Evolutionary conservation across 2,113 vertebrate species (phyloP).

Genomic region (Oophaga pumilio): DNA sequence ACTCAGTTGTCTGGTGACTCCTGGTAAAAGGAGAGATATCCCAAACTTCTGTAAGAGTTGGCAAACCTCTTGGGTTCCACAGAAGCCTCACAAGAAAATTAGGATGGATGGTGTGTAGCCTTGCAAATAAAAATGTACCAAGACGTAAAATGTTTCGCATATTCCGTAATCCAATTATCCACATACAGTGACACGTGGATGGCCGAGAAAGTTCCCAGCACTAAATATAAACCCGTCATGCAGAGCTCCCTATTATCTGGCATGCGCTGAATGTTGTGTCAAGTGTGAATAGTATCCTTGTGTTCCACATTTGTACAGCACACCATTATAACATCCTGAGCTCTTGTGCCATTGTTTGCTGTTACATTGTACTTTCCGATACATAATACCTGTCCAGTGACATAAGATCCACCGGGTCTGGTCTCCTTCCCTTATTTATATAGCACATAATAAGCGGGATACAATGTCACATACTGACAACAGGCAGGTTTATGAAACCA

Average conservation of each 20-base stretch:
- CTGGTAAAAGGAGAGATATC: no score
- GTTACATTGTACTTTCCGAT: constrained; percentile 27
- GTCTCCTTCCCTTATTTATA: constrained; percentile 40
- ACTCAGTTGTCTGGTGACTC: no score
- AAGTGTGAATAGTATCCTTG: not conserved
- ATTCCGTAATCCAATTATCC: no score
- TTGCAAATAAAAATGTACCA: no score
- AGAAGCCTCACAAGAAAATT: no score
- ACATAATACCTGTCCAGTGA: constrained; percentile 24
- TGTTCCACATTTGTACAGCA: not conserved
- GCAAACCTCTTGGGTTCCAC: no score
- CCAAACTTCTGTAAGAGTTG: no score
- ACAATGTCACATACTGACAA: constrained; percentile 48
- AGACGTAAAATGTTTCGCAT: no score
- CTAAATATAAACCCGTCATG: not conserved
- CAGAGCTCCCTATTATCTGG: not conserved
- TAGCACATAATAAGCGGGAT: not conserved
- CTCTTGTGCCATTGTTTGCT: constrained; percentile 7
- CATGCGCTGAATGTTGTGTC: not conserved
- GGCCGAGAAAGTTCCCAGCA: not conserved
- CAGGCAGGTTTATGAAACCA: constrained; percentile 6
- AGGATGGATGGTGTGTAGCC: no score
- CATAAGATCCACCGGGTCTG: constrained; percentile 35
- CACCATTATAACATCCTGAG: not conserved
- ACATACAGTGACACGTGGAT: not conserved